Conservation (phyloP, 2,113 vertebrate genomes). For the Elephantulus edwardii region DNA sequence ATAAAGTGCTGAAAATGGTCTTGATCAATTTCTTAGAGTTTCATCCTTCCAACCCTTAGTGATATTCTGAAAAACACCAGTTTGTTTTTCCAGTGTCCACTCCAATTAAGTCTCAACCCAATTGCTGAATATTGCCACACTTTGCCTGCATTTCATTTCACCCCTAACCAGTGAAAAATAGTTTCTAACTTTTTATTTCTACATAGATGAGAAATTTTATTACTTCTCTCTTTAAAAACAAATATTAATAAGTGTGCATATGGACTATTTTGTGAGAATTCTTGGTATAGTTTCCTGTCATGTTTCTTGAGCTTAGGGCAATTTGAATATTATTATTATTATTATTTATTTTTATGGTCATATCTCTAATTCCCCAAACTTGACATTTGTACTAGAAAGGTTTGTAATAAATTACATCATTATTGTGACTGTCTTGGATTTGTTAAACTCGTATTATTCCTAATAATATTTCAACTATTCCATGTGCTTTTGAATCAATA, state of each 20-base stretch:
- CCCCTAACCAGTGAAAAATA: background rate
- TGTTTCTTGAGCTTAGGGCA: background rate
- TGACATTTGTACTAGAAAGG: background rate
- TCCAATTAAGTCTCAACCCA: background rate
- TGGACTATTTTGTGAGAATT: background rate
- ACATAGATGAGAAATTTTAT: too few relatives aligned
- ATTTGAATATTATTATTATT: background rate
- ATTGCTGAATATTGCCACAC: background rate
- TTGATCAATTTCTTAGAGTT: background rate
- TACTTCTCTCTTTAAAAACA: too few relatives aligned
- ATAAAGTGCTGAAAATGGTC: slow-evolving; percentile 25
- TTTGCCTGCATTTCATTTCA: background rate
- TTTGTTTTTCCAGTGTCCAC: slow-evolving; percentile 23
- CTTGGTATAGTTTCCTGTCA: background rate
- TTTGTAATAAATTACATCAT: slow-evolving; percentile 6
- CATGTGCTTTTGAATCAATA: background rate
- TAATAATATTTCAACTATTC: background rate
- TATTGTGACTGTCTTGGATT: background rate
- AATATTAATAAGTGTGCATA: background rate
- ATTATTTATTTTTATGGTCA: background rate
- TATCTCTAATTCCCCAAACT: background rate
- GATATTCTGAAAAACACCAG: background rate
- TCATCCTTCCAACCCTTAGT: slow-evolving; percentile 14
- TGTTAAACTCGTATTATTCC: background rate
- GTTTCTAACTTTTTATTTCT: background rate